Base-by-base conservation (phyloP, 2,797 vertebrate species). In the Pseudocheirus occidentalis region DNA sequence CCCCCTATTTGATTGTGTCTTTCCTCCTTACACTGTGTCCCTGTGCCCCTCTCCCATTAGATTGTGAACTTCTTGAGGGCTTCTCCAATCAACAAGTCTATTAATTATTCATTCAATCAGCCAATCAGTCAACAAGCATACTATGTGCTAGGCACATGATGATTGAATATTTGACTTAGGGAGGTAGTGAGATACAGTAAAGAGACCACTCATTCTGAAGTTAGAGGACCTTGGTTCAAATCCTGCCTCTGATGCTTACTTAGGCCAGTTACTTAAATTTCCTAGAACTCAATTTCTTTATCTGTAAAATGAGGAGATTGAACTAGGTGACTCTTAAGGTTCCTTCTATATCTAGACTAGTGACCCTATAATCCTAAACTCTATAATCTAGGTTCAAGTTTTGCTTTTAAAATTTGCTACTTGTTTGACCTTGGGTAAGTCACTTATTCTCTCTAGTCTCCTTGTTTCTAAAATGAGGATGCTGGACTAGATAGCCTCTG, bases 81-180 rank as follows among this genome's bases (percentile, higher is more conserved):
- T 73, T 87, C 24, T 87, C 13, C 24, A 50, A 87, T 87, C 40
- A 81, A 58, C 57, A 58, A 11, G 5, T 40, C 66, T 46, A 87
- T 50, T n/a, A 81, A 46, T 92, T 55, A 87, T 94, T 95, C 54
- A 95, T 52, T 93, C 46, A 93, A 81, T 94, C 9, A 73, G 2
- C 62, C 66, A 46, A 92, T 96, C 58, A 92, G 52, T 18, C 93
- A 92, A 94, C 73, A 90, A 54, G 34, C 29, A 31, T 53, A 10
- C 24, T 62, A 58, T 5, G 24, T 46, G 28, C 54, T 91, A n/a
- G 29, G 24, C 96, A 89, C n/a, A 46, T 46, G 7, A 5, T n/a
- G 6, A n/a, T 81, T 21, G 66, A 46, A 81, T 40, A n/a, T 46
- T 21, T 24, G 7, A 46, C 46, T 81, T 81, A 81, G 6, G 66